Conservation (phyloP, 2,113 vertebrate genomes). For the Toxostoma redivivum region DNA sequence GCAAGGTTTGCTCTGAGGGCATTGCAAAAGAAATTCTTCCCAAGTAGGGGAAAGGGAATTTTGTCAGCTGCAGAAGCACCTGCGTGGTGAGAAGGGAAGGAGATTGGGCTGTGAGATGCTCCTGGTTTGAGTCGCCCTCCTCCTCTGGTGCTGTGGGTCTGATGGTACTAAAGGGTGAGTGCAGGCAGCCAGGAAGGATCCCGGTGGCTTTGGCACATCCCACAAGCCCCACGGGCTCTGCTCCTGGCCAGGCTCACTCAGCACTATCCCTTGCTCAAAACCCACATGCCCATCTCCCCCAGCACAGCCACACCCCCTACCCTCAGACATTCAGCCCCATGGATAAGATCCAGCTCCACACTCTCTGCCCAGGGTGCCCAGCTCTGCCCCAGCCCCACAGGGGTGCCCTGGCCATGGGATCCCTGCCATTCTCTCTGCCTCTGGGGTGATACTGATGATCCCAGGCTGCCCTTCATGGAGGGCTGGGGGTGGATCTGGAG, state of each 20-base stretch:
- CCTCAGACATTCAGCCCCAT: background rate
- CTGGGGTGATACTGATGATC: slow-evolving; percentile 16
- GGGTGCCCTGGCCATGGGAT: accelerated
- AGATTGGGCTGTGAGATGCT: background rate
- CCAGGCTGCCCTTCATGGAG: slow-evolving; percentile 44
- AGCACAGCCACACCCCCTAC: background rate
- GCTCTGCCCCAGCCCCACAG: background rate
- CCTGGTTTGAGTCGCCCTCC: background rate
- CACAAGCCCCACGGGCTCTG: accelerated
- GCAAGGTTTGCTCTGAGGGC: background rate
- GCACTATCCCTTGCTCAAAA: background rate
- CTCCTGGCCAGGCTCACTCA: background rate
- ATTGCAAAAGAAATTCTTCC: background rate
- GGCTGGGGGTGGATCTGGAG: slow-evolving; percentile 2
- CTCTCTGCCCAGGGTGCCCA: background rate
- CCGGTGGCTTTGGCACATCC: background rate
- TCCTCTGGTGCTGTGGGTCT: background rate
- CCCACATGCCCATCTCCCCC: background rate
- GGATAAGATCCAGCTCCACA: background rate
- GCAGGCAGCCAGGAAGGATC: background rate
- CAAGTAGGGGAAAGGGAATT: accelerated
- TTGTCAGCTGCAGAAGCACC: background rate
- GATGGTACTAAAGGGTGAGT: background rate
- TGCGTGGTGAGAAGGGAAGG: accelerated
- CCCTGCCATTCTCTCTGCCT: background rate